Evolutionary conservation across 2,113 vertebrate species (phyloP), one percentile per base, ranked within the genome.

Genomic region (Syrmaticus mikado): DNA sequence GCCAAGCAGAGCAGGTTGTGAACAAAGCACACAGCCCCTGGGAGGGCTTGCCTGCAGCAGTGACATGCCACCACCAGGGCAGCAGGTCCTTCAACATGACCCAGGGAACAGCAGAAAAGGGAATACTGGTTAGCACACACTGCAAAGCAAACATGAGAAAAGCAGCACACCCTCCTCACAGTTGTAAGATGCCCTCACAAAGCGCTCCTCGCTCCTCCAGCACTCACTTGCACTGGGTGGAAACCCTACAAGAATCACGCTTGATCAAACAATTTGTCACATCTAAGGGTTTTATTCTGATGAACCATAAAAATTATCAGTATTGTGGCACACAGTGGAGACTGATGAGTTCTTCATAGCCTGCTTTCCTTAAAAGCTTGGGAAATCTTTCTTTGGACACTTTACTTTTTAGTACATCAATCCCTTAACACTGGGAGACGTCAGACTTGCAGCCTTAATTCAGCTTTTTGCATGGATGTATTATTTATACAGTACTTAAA

Each of bases 31-130:
- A 22, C 5, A 16, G 32, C 10, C 20, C 50, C 58, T 50, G 46
- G 9, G 13, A 50, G 30, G 45, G n/a, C 30, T 16, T 15, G 46
- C 43, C 30, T 30, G 15, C 11, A n/a, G 3, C 16, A 4, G 0
- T 4, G 19, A 8, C 45, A 32, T 2, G 10, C 8, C 73, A 32
- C 24, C 61, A 53, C 2, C 3, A 55, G 30, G 70, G 10, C 0
- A 2, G 14, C 14, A 6, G 41, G 43, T 28, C 34, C 40, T 36
- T 3, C 15, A 57, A 36, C 20, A 45, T 9, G 38, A 48, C 57
- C 50, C 3, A 0, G 15, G 16, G 16, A 15, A 27, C 22, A 27
- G 34, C 36, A 62, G 36, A 16, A 62, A 71, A 46, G n/a, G 28
- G 21, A 18, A 53, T 18, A 34, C 32, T 68, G 14, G 38, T 41